Base-by-base conservation (phyloP, 1,140 invertebrate species). In the Drosophila ambigua region DNA sequence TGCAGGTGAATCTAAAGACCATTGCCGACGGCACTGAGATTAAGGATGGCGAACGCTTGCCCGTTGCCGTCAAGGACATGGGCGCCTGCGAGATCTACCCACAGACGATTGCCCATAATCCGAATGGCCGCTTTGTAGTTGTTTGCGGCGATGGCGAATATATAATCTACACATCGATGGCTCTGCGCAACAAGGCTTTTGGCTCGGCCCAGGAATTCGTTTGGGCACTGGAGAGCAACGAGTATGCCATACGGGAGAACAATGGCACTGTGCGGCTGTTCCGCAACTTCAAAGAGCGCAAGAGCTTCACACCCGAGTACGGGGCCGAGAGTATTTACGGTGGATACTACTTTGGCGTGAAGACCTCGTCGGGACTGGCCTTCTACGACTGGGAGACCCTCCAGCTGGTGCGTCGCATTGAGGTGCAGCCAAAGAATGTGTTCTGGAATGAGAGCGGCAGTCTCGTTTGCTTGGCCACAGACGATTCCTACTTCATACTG, bases 71-170 rank as follows among this genome's bases (percentile, higher is more conserved):
- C 0, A 99, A 99, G 92, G 99, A 99, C 83, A 99, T 99, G 98
- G 99, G 99, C 0, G 97, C 98, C 16, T 99, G 98, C 93, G 99
- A 99, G 93, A 99, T 99, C 75, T 99, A 99, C 92, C 99, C 99
- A 0, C 99, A 99, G 92, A 99, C 97, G 0, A 98, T 99, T 72
- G 96, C 97, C 20, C 99, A 99, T 90, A 99, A 99, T 93, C 98
- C 98, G 0, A 99, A 99, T 93, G 99, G 99, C 46, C 95, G 98
- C 50, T 99, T 99, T 93, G 96, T 99, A 2, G 99, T 99, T 4
- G 98, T 99, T 7, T 99, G 99, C 92, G 99, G 99, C 8, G 99
- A 99, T 93, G 99, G 99, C 0, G 99, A 99, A 92, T 99, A 99
- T 92, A 99, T 99, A 13, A 99, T 99, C 77, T 99, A 99, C 92